A percentile compares a stretch with the other conserved stretches of the same genome.
phyloP scores from a whole-genome alignment of 2,797 vertebrate species.

The Myiothlypis coronata region DNA sequence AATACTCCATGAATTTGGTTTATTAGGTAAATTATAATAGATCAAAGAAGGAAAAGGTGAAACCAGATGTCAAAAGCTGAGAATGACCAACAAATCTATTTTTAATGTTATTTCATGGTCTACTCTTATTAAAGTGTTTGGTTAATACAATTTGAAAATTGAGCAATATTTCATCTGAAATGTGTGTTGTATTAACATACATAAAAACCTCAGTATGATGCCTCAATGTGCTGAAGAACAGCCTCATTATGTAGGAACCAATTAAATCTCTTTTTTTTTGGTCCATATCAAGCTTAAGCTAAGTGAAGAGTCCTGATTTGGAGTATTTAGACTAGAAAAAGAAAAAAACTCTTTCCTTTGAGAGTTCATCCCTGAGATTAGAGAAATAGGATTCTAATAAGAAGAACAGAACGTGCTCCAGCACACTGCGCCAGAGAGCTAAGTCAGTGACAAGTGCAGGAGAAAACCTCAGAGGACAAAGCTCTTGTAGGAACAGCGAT shows the following conservation, averaged over 20 bases:
- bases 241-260: background rate
- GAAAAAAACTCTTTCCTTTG: background rate
- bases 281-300: background rate
- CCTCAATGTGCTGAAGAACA: background rate
- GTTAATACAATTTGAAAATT: constrained; percentile 29
- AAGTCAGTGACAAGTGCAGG: background rate
- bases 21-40: constrained; percentile 51
- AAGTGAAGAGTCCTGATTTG: background rate
- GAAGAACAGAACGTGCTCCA: background rate
- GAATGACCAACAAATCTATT: constrained; percentile 42
- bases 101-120: constrained; percentile 28
- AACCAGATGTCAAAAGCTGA: constrained; percentile 47
- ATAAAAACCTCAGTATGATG: background rate
- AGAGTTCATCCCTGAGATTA: background rate
- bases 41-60: constrained; percentile 48
- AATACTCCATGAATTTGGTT: background rate
- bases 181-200: background rate
- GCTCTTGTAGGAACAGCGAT: background rate
- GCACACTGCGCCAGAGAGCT: background rate
- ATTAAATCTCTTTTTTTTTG: background rate
- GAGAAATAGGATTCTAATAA: background rate
- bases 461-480: constrained; percentile 6
- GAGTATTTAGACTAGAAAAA: background rate
- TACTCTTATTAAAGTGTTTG: constrained; percentile 6
- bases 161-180: background rate